A percentile compares a stretch with the other conserved stretches of the same genome.
These are phyloP conservation scores for Coenonympha glycerion DNA, from an alignment of 2,888 invertebrate genomes.

Conservation along the genomic window DNA sequence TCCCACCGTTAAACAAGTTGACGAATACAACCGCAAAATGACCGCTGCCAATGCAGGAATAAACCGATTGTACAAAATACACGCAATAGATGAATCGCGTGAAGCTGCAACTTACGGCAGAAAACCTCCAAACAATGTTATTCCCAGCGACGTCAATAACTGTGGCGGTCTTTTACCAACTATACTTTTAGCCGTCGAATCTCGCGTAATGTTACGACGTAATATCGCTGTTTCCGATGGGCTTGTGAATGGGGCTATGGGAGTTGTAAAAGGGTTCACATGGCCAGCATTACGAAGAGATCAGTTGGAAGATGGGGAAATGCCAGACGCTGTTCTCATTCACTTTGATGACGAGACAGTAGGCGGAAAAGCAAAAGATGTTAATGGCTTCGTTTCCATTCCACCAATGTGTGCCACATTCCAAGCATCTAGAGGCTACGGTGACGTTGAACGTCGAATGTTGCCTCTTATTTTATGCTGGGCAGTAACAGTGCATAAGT, in stretches of 20 bases:
- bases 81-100: slow-evolving; percentile 31
- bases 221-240: slow-evolving; percentile 31
- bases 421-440: slow-evolving; percentile 30
- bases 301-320: slow-evolving; percentile 18
- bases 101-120: slow-evolving; percentile 33
- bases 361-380: slow-evolving; percentile 12
- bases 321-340: slow-evolving; percentile 15
- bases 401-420: slow-evolving; percentile 18
- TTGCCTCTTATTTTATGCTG: slow-evolving; percentile 34
- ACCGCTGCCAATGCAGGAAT: slow-evolving; percentile 9
- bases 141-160: slow-evolving; percentile 28
- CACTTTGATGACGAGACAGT: slow-evolving; percentile 19
- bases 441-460: slow-evolving; percentile 33
- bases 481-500: slow-evolving; percentile 35
- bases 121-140: slow-evolving; percentile 24
- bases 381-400: slow-evolving; percentile 23
- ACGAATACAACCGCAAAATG: slow-evolving; percentile 16
- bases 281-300: slow-evolving; percentile 21
- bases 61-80: slow-evolving; percentile 21
- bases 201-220: slow-evolving; percentile 33
- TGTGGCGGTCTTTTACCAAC: slow-evolving; percentile 24
- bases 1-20: slow-evolving; percentile 32
- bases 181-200: slow-evolving; percentile 24
- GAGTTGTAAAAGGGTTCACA: slow-evolving; percentile 20
- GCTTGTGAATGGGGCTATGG: slow-evolving; percentile 28